These are phyloP conservation scores for Apocheima hispidaria DNA, from an alignment of 2,888 invertebrate genomes.

Conservation along the genomic window DNA sequence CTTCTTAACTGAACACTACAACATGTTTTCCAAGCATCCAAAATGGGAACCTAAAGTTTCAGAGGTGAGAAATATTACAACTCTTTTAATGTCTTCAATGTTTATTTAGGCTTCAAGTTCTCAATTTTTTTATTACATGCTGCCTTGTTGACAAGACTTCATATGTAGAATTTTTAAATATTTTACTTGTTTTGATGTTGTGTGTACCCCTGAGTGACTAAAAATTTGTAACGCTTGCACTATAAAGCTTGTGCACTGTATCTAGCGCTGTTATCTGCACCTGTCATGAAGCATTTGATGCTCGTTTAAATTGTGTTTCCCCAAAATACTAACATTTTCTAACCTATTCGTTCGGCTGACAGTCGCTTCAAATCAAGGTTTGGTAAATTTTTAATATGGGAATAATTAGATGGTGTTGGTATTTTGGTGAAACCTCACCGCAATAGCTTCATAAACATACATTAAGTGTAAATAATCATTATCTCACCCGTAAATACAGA, in stretches of 20 bases:
- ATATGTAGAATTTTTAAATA: slow-evolving; percentile 24
- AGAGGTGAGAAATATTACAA: slow-evolving; percentile 70
- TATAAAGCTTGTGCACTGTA: slow-evolving; percentile 73
- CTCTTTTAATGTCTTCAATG: background rate
- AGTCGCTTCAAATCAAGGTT: slow-evolving; percentile 68
- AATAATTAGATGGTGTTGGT: slow-evolving; percentile 81
- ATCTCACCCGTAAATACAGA: slow-evolving; percentile 1
- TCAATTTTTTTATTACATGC: slow-evolving; percentile 28
- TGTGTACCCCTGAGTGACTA: slow-evolving; percentile 57
- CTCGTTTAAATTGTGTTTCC: slow-evolving; percentile 62
- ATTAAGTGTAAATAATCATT: slow-evolving; percentile 22
- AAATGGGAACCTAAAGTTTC: slow-evolving; percentile 71
- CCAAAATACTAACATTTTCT: slow-evolving; percentile 85
- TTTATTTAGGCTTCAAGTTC: slow-evolving; percentile 36
- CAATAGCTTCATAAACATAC: slow-evolving; percentile 72
- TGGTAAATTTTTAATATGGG: slow-evolving; percentile 60
- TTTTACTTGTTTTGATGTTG: slow-evolving; percentile 44
- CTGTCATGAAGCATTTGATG: slow-evolving; percentile 48
- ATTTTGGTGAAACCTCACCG: slow-evolving; percentile 82
- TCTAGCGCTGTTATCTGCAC: slow-evolving; percentile 65
- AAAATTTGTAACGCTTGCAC: slow-evolving; percentile 66
- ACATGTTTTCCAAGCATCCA: slow-evolving; percentile 83
- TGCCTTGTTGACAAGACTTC: slow-evolving; percentile 16
- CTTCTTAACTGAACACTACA: slow-evolving; percentile 68
- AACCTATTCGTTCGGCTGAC: slow-evolving; percentile 57